These are phyloP conservation scores for Lithodes maja DNA, from an alignment of 2,888 invertebrate genomes.

Conservation along the genomic window DNA sequence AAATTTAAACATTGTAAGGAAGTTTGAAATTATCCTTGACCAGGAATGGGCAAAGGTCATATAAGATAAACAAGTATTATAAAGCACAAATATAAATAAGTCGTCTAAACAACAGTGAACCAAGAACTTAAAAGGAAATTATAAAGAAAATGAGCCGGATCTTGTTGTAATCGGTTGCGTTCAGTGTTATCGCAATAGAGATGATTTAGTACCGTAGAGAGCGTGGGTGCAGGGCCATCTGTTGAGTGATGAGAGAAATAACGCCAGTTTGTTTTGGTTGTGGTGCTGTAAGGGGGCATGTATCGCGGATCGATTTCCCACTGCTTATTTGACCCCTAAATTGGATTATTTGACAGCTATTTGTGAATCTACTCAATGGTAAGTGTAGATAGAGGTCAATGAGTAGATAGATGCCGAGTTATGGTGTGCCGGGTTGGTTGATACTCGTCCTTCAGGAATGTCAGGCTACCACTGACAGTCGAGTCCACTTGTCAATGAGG, in stretches of 20 bases:
- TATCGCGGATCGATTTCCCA: constrained; percentile 20
- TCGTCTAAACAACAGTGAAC: too few species aligned
- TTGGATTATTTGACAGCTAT: constrained; percentile 7
- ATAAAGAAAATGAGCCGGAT: too few species aligned
- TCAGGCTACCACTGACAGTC: not conserved
- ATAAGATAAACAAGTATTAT: too few species aligned
- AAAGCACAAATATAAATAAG: too few species aligned
- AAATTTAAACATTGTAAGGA: too few species aligned
- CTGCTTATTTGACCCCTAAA: constrained; percentile 21
- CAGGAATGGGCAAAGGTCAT: too few species aligned
- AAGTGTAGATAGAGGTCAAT: not conserved
- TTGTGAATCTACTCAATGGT: constrained; percentile 7
- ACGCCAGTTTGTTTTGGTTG: constrained; percentile 1
- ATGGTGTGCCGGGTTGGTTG: not conserved
- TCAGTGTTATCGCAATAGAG: too few species aligned
- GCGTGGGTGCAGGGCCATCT: not conserved
- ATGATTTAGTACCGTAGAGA: not conserved
- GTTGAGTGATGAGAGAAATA: not conserved
- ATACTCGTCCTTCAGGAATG: constrained; percentile 3
- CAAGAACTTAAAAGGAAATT: too few species aligned
- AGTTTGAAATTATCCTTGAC: too few species aligned
- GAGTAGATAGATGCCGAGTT: not conserved
- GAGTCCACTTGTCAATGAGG: too few species aligned
- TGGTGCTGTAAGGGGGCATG: not conserved
- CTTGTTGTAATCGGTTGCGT: too few species aligned